Evolutionary conservation across 2,888 invertebrate species (phyloP).

Genomic region (Meteorus cinctellus): DNA sequence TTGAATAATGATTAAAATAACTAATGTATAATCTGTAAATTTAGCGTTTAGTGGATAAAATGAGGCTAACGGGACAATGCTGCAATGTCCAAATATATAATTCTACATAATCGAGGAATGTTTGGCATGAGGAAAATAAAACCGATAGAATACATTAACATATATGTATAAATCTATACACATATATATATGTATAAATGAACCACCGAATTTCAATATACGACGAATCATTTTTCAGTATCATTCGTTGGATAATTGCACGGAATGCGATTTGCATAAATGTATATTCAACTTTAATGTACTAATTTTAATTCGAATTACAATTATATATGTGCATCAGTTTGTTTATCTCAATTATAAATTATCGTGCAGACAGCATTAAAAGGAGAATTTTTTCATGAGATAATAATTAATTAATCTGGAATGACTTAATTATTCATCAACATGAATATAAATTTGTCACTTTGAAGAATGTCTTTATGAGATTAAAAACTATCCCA

Average conservation of each 20-base stretch:
- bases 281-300: slow-evolving; percentile 31
- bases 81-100: slow-evolving; percentile 59
- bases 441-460: not conserved
- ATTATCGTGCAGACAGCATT: not conserved
- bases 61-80: slow-evolving; percentile 62
- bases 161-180: not conserved
- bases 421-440: no score
- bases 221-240: not conserved
- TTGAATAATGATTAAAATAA: slow-evolving; percentile 45
- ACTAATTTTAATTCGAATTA: slow-evolving; percentile 14
- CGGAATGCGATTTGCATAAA: slow-evolving; percentile 42
- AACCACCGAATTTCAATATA: slow-evolving; percentile 27
- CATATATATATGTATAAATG: slow-evolving; percentile 1
- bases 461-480: not conserved
- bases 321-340: slow-evolving; percentile 3
- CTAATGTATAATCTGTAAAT: slow-evolving; percentile 46
- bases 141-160: slow-evolving; percentile 1
- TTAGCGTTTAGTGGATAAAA: slow-evolving; percentile 55
- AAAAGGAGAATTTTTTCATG: no score
- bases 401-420: not conserved
- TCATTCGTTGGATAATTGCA: slow-evolving; percentile 49
- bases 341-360: slow-evolving; percentile 8
- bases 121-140: slow-evolving; percentile 36
- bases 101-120: slow-evolving; percentile 51
- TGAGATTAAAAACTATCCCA: not conserved